phyloP scores from a whole-genome alignment of 2,113 vertebrate species.

The Oxygymnocypris stewartii region DNA sequence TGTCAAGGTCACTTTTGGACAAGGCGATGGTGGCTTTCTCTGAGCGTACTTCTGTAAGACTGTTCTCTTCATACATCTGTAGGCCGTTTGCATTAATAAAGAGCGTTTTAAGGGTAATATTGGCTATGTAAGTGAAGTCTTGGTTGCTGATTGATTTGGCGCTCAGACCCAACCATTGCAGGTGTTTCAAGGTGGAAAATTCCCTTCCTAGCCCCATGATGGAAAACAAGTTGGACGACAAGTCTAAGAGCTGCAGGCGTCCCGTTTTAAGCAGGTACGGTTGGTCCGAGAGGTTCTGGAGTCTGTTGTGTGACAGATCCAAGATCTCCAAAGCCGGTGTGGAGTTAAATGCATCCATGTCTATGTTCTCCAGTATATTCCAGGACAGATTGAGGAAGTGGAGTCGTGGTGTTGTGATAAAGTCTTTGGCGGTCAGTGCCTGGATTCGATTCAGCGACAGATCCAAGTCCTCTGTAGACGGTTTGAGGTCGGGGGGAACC shows the following conservation, averaged over 20 bases:
- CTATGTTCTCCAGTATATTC: slow-evolving; percentile 75
- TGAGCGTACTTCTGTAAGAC: slow-evolving; percentile 69
- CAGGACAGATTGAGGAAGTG: slow-evolving; percentile 79
- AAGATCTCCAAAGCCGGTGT: slow-evolving; percentile 76
- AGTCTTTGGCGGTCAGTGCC: slow-evolving; percentile 70
- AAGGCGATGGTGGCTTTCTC: slow-evolving; percentile 70
- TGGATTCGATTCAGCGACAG: slow-evolving; percentile 81
- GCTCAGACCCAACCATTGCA: slow-evolving; percentile 80
- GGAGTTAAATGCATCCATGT: slow-evolving; percentile 73
- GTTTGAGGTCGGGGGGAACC: slow-evolving; percentile 64
- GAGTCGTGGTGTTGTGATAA: slow-evolving; percentile 68
- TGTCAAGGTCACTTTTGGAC: slow-evolving; percentile 48
- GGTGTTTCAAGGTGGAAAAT: slow-evolving; percentile 70
- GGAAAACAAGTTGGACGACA: slow-evolving; percentile 79
- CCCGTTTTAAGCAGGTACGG: slow-evolving; percentile 65
- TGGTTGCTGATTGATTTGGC: slow-evolving; percentile 66
- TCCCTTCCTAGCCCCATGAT: slow-evolving; percentile 76
- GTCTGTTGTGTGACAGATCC: slow-evolving; percentile 84
- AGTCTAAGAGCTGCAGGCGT: slow-evolving; percentile 76
- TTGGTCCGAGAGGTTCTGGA: slow-evolving; percentile 69
- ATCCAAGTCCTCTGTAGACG: slow-evolving; percentile 63
- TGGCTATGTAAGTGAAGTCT: slow-evolving; percentile 71
- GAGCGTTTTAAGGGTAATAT: slow-evolving; percentile 69
- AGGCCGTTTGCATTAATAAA: slow-evolving; percentile 72
- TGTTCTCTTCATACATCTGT: slow-evolving; percentile 70